These are phyloP conservation scores for Dromas ardeola DNA, from an alignment of 2,113 vertebrate genomes.

Conservation along the genomic window DNA sequence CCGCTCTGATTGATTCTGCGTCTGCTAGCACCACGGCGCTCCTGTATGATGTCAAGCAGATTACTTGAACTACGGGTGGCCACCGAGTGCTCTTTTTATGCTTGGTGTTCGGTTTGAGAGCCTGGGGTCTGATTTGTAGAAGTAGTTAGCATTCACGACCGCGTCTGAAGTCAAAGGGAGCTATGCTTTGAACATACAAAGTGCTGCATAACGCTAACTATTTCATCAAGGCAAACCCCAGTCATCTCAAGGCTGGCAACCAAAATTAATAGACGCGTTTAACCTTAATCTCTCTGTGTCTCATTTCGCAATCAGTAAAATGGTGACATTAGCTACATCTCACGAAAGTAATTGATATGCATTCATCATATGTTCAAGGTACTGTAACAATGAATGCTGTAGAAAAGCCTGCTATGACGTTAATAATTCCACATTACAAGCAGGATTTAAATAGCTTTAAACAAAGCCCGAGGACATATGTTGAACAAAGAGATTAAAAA, in stretches of 20 bases:
- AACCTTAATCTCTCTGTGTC: not conserved
- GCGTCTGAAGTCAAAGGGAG: not conserved
- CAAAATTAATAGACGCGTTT: not conserved
- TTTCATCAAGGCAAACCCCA: not conserved
- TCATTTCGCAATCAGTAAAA: not conserved
- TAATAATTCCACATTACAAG: not conserved
- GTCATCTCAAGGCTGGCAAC: not conserved
- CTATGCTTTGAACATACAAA: not conserved
- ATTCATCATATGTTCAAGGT: not conserved
- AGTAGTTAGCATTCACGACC: conserved; percentile 14
- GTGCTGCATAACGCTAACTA: not conserved
- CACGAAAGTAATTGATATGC: not conserved
- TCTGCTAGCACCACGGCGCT: not conserved
- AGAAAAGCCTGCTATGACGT: not conserved
- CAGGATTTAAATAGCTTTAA: conserved; percentile 25
- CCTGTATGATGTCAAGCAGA: not conserved
- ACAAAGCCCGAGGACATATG: not conserved
- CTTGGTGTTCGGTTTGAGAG: not conserved
- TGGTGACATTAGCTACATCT: not conserved
- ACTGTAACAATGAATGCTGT: not conserved
- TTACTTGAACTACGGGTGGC: conserved; percentile 25
- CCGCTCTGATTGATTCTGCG: not conserved
- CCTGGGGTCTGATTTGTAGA: not conserved
- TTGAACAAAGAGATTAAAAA: conserved; percentile 1
- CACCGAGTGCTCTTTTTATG: not conserved